Percentiles rank a stretch among this genome's conserved stretches.
Evolutionary conservation across 2,888 invertebrate genomes (phyloP).

Genomic region (Caradrina kadenii): DNA sequence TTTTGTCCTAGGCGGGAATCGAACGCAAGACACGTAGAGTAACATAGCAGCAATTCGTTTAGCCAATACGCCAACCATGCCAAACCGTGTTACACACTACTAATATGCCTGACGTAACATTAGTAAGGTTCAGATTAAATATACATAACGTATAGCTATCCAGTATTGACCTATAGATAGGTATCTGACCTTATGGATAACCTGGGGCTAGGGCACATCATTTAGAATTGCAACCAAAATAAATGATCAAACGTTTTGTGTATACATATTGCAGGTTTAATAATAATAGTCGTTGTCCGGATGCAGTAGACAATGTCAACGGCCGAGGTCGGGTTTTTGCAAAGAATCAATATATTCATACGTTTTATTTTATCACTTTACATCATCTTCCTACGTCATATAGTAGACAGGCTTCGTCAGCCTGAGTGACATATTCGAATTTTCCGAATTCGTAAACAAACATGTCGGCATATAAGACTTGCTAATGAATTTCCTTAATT

Average conservation of each 20-base stretch:
- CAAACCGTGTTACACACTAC: no score
- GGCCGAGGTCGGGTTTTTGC: slow-evolving; percentile 48
- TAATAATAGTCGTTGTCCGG: slow-evolving; percentile 13
- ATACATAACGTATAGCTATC: no score
- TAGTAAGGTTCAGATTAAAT: not conserved
- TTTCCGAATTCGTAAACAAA: slow-evolving; percentile 6
- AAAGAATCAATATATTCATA: slow-evolving; percentile 37
- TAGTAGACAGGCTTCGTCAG: slow-evolving; percentile 6
- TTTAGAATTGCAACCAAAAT: no score
- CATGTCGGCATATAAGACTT: not conserved
- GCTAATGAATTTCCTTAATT: not conserved
- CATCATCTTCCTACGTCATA: slow-evolving; percentile 33
- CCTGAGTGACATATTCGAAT: slow-evolving; percentile 33
- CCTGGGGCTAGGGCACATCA: not conserved
- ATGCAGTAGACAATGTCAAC: slow-evolving; percentile 42
- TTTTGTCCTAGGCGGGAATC: no score
- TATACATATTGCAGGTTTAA: slow-evolving; percentile 6
- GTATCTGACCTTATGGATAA: not conserved
- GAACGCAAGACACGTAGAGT: no score
- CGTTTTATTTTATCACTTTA: slow-evolving; percentile 17
- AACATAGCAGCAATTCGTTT: no score
- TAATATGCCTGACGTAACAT: not conserved
- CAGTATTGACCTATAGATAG: not conserved
- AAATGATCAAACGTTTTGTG: not conserved
- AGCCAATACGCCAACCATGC: no score